phyloP scores from a whole-genome alignment of 2,797 vertebrate species.

The Poecile montanus region DNA sequence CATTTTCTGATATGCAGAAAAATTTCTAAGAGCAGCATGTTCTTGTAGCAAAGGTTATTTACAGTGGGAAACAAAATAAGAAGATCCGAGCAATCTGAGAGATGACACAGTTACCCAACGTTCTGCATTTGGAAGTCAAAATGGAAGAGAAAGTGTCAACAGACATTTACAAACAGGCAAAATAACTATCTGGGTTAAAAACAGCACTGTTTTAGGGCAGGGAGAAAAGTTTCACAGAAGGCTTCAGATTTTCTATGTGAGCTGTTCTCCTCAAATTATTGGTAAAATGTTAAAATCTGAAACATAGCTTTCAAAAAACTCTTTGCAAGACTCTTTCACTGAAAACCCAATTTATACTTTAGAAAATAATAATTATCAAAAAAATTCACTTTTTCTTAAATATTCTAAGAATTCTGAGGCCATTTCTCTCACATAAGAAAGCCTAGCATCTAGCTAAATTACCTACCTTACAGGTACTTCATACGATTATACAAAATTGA shows the following conservation, averaged over 20 bases:
- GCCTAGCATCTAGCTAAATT: background rate
- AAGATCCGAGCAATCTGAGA: background rate
- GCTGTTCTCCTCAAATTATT: background rate
- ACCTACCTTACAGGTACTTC: background rate
- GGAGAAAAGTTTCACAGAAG: background rate
- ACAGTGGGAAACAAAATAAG: background rate
- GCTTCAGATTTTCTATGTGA: background rate
- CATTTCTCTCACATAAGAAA: background rate
- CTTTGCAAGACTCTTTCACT: background rate
- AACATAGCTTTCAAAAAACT: background rate
- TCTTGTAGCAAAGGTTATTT: background rate
- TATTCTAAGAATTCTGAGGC: background rate
- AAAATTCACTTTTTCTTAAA: background rate
- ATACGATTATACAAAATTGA: background rate
- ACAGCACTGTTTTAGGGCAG: fast-evolving
- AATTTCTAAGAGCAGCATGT: background rate
- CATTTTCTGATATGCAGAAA: background rate
- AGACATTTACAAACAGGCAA: background rate
- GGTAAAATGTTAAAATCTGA: background rate
- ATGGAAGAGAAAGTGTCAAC: background rate
- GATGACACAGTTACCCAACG: background rate
- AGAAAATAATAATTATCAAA: background rate
- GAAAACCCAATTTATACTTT: background rate
- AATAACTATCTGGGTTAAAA: background rate
- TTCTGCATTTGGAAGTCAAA: background rate